Conservation (phyloP, 2,113 vertebrate genomes). For the Aix galericulata region DNA sequence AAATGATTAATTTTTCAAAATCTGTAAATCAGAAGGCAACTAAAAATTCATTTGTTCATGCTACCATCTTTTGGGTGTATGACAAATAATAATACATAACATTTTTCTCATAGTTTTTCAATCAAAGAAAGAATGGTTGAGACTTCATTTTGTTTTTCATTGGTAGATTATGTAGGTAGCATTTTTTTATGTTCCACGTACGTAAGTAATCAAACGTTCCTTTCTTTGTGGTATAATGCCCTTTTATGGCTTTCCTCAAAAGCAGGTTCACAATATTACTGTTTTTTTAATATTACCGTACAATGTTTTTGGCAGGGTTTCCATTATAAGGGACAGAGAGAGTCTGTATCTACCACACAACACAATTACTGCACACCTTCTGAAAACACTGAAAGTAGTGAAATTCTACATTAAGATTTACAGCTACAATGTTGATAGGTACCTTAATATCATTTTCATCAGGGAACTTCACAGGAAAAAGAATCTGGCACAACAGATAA, state of each 20-base stretch:
- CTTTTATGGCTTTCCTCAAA: neutral
- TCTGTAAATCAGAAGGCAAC: neutral
- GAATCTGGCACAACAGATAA: neutral
- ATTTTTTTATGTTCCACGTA: neutral
- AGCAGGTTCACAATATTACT: neutral
- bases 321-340: neutral
- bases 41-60: neutral
- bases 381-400: neutral
- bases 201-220: neutral
- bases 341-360: neutral
- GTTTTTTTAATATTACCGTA: too few species aligned
- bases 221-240: neutral
- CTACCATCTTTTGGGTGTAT: neutral
- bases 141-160: neutral
- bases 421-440: neutral
- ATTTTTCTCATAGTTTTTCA: neutral
- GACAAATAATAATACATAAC: neutral
- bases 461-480: neutral
- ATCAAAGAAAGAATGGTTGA: neutral
- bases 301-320: neutral
- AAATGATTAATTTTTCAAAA: neutral
- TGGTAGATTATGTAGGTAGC: neutral
- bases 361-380: neutral
- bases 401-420: neutral
- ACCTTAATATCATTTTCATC: neutral